Evolutionary conservation across 2,113 vertebrate species (phyloP).

Genomic region (Litocranius walleri): DNA sequence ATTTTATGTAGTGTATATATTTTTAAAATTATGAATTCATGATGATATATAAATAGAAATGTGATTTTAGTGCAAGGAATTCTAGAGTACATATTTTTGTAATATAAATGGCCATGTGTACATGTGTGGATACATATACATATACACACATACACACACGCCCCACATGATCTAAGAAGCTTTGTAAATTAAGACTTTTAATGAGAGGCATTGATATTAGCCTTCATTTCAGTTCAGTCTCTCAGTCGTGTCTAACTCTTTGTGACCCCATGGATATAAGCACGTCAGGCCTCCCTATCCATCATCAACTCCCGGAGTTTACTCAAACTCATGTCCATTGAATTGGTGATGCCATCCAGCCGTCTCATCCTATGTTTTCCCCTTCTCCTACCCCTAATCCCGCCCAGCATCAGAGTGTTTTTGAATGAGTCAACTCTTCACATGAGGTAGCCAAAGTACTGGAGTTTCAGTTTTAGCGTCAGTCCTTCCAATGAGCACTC

Average conservation of each 20-base stretch:
- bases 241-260: neutral
- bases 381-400: no score
- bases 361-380: neutral
- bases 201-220: neutral
- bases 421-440: no score
- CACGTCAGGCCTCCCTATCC: neutral
- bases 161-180: neutral
- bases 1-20: neutral
- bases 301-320: neutral
- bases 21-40: neutral
- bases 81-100: neutral
- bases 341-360: neutral
- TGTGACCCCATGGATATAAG: neutral
- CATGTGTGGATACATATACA: neutral
- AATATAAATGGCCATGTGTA: neutral
- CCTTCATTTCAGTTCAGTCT: neutral
- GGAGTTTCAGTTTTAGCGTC: no score
- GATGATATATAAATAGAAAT: neutral
- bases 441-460: no score
- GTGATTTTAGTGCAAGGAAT: neutral
- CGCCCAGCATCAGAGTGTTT: no score
- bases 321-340: neutral
- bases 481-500: no score
- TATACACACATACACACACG: neutral
- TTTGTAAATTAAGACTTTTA: slow-evolving; percentile 8